Percentiles rank a stretch among this genome's conserved stretches.
Conservation (phyloP, 2,113 vertebrate species). For the Hemiscyllium ocellatum region DNA sequence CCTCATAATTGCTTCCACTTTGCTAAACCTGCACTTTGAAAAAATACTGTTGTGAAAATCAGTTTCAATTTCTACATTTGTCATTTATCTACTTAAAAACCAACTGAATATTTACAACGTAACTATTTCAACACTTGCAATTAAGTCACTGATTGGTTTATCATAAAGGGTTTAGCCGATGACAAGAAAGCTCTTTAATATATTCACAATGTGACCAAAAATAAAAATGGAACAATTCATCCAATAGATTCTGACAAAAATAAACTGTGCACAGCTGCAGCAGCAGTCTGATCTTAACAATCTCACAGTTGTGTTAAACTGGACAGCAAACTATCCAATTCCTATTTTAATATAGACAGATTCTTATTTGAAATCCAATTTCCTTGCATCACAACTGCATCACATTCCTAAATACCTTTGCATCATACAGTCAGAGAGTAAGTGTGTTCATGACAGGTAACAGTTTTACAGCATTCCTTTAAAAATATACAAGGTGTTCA, state of each 20-base stretch:
- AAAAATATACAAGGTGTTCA: neutral
- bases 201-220: neutral
- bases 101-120: neutral
- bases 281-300: neutral
- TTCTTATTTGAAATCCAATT: neutral
- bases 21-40: neutral
- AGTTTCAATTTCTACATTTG: neutral
- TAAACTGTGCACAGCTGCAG: neutral
- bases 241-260: neutral
- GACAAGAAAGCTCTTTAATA: neutral
- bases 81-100: neutral
- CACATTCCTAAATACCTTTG: neutral
- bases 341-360: neutral
- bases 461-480: neutral
- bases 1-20: neutral
- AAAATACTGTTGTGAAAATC: constrained; percentile 8
- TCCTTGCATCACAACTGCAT: neutral
- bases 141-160: neutral
- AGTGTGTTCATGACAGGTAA: neutral
- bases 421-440: neutral
- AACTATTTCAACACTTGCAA: neutral
- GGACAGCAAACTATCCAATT: neutral
- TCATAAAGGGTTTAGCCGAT: neutral
- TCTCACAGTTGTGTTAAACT: neutral
- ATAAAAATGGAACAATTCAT: neutral